Evolutionary conservation across 2,888 invertebrate genomes (phyloP).

Genomic region (Acleris cristana): DNA sequence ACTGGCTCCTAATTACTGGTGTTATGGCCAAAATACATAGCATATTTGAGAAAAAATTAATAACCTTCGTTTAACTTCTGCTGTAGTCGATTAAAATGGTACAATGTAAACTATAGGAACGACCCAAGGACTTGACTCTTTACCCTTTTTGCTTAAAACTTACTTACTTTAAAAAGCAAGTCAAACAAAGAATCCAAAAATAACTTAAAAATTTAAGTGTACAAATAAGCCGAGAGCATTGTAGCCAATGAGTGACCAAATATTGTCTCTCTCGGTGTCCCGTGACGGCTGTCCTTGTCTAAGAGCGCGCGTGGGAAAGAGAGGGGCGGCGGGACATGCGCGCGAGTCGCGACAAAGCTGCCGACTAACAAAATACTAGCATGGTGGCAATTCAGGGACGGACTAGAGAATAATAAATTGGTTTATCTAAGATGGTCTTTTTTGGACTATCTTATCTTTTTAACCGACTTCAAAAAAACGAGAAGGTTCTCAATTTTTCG

Average conservation of each 20-base stretch:
- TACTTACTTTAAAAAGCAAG: conserved; percentile 35
- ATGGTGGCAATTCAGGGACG: conserved; percentile 78
- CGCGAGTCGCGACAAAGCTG: conserved; percentile 71
- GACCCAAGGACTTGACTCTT: not conserved
- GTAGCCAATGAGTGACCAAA: conserved; percentile 78
- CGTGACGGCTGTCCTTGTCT: conserved; percentile 59
- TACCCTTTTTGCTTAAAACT: conserved; percentile 20
- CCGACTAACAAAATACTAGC: conserved; percentile 81
- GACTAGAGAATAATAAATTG: conserved; percentile 40
- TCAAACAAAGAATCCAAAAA: conserved; percentile 49
- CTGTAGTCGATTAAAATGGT: no score
- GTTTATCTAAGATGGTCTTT: no score
- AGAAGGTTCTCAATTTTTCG: no score
- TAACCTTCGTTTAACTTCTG: no score
- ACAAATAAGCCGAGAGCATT: conserved; percentile 59
- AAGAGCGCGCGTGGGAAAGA: conserved; percentile 43
- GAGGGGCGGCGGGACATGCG: conserved; percentile 48
- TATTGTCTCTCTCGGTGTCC: conserved; percentile 67
- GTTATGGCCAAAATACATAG: no score
- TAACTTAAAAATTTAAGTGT: conserved; percentile 52
- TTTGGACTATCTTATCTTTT: no score
- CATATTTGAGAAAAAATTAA: no score
- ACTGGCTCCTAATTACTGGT: no score
- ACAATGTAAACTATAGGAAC: no score
- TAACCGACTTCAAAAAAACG: no score